These are phyloP conservation scores for Cacatua alba DNA, from an alignment of 2,113 vertebrate species.

Conservation along the genomic window DNA sequence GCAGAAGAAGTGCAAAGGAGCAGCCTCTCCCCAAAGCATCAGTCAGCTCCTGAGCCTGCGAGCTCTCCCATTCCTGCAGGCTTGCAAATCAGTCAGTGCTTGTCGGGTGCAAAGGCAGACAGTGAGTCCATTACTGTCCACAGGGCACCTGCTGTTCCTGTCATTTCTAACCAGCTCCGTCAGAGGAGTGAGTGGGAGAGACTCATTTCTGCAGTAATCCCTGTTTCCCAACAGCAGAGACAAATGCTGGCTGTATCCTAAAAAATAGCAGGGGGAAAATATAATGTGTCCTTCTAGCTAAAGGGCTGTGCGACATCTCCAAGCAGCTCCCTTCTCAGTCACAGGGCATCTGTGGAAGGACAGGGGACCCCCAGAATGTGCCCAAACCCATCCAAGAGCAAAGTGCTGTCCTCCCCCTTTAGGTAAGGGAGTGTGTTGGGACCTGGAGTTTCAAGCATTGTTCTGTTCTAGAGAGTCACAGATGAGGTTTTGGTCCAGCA, in stretches of 20 bases:
- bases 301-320: not conserved
- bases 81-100: not conserved
- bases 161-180: not conserved
- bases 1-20: not conserved
- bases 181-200: conserved; percentile 31
- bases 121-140: not conserved
- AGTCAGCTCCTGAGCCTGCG: not conserved
- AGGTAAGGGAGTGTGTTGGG: not conserved
- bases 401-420: not conserved
- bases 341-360: not conserved
- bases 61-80: not conserved
- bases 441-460: not conserved
- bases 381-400: not conserved
- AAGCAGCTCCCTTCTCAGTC: not conserved
- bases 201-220: conserved; percentile 35
- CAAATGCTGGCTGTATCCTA: not conserved
- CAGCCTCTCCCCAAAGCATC: not conserved
- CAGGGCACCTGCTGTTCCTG: conserved; percentile 6
- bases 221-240: conserved; percentile 28
- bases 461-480: rapidly evolving
- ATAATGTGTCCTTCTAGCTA: not conserved
- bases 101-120: not conserved
- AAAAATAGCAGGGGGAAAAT: not conserved
- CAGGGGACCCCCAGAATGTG: not conserved
- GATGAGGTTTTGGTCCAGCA: not conserved